Evolutionary conservation across 2,113 vertebrate genomes (phyloP).

Genomic region (Peucedramus taeniatus): DNA sequence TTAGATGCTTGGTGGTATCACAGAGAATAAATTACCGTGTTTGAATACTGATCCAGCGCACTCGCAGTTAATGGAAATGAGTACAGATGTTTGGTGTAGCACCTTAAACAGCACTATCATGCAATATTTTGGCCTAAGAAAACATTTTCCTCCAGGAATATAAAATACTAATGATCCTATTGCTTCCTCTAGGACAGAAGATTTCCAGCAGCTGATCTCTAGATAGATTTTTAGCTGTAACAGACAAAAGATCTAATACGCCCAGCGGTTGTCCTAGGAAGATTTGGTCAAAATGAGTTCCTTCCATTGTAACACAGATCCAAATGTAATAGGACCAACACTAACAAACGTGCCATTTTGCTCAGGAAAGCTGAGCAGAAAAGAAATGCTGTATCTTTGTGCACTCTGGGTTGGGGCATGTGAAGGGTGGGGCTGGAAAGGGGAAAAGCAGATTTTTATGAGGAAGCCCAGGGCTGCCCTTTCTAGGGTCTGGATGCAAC

Average conservation of each 20-base stretch:
- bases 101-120: neutral
- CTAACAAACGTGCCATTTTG: neutral
- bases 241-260: neutral
- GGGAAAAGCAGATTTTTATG: neutral
- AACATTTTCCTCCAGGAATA: conserved; percentile 16
- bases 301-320: neutral
- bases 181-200: neutral
- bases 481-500: neutral
- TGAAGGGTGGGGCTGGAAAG: neutral
- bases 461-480: neutral
- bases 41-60: neutral
- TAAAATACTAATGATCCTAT: neutral
- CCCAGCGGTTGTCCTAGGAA: neutral
- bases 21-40: neutral
- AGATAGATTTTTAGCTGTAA: neutral
- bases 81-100: neutral
- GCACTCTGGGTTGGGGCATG: neutral
- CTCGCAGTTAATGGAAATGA: neutral
- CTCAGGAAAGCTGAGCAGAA: neutral
- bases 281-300: neutral
- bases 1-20: neutral
- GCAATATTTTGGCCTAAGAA: neutral
- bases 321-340: neutral
- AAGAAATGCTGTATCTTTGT: neutral
- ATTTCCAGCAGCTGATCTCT: neutral